Evolutionary conservation across 1,140 invertebrate species (phyloP), one percentile per base, ranked within the genome.

Genomic region (Cydia fagiglandana): DNA sequence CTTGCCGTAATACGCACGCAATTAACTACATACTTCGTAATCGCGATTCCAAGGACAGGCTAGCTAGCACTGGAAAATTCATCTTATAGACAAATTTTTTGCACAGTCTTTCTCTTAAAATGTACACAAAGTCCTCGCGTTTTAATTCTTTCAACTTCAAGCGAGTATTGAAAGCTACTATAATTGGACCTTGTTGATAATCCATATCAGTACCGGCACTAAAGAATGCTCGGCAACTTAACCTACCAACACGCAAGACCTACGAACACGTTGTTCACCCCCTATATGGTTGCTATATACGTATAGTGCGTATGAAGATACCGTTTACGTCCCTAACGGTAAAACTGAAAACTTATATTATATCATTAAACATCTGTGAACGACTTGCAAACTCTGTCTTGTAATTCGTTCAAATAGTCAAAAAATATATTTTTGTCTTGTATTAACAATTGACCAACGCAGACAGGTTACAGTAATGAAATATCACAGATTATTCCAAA

Each of bases 391-490:
- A 84, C 84, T 87, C 85, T 87, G 83, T 88, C 82, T 78, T 88
- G 88, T 84, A 90, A 90, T 89, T 90, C 88, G 84, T 84, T 91
- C 90, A 92, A 90, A 91, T 91, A 88, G 89, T 91, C 88, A 91
- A 93, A 93, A 93, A 93, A 93, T 93, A 93, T 91, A 91, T 90
- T 91, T 89, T 91, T 88, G 88, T 90, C 86, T 90, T 92, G 90
- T 86, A 90, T 91, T 91, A 93, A 93, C 90, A 93, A 94, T 94
- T 94, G 93, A 94, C 93, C 88, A 93, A 93, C 89, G 86, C 88
- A 93, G 89, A 93, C 88, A 91, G 91, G 86, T 91, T 93, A 91
- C 86, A 91, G 89, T 92, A 91, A 89, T 92, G 89, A 89, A 92
- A 93, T 93, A 94, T 94, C 93, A 94, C 93, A 94, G 93, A 93